Evolutionary conservation across 92 coral and sea anemone genomes (phyloP).

Genomic region (Phenganax subtilis): DNA sequence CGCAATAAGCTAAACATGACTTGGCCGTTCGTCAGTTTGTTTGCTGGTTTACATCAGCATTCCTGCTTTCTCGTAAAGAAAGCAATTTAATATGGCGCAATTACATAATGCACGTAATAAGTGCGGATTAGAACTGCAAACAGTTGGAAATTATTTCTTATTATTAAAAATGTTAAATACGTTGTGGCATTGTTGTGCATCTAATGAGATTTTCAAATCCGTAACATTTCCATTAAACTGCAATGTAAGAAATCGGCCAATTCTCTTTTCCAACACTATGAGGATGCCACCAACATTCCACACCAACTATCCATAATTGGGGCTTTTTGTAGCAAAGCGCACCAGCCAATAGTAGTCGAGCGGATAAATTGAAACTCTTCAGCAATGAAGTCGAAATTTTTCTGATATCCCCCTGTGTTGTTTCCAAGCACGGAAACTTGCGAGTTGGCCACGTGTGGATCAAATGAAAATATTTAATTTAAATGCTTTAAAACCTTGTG

Average conservation of each 20-base stretch:
- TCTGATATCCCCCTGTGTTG: too few species aligned
- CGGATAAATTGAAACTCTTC: too few species aligned
- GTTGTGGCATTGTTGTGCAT: background rate
- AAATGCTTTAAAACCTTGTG: background rate
- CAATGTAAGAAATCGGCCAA: background rate
- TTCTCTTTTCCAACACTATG: background rate
- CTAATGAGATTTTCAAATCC: slow-evolving; percentile 6
- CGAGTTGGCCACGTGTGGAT: background rate
- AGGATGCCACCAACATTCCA: background rate
- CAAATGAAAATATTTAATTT: slow-evolving; percentile 11
- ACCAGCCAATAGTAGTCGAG: too few species aligned
- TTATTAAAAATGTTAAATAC: slow-evolving; percentile 31
- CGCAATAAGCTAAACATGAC: too few species aligned
- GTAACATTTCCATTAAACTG: background rate
- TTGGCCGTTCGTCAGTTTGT: too few species aligned
- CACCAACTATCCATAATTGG: too few species aligned
- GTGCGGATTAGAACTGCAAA: slow-evolving; percentile 17
- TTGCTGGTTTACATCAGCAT: too few species aligned
- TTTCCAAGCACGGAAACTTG: too few species aligned
- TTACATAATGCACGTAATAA: background rate
- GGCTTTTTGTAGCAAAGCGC: background rate
- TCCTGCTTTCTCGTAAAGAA: too few species aligned
- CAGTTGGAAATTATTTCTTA: slow-evolving; percentile 7
- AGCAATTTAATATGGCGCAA: too few species aligned
- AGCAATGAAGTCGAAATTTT: too few species aligned